Percentiles rank a stretch among this genome's conserved stretches.
These are phyloP conservation scores for Megaleporinus macrocephalus DNA, from an alignment of 2,113 vertebrate species.

Conservation along the genomic window DNA sequence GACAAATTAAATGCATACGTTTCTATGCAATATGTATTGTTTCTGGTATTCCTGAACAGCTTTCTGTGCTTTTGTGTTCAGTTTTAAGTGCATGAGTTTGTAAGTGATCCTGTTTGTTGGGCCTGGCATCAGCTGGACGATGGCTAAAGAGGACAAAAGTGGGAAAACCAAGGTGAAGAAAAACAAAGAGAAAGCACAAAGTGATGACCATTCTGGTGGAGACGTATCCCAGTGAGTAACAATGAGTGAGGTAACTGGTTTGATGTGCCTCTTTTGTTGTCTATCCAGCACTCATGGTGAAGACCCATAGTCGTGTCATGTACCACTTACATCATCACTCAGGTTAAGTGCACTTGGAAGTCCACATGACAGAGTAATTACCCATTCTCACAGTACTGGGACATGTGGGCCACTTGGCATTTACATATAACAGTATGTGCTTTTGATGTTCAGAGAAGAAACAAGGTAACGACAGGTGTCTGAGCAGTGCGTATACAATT, in stretches of 20 bases:
- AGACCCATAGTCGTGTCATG: background rate
- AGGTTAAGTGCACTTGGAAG: background rate
- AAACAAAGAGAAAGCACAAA: conserved; percentile 64
- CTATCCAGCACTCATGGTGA: background rate
- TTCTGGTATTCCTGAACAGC: background rate
- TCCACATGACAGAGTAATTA: background rate
- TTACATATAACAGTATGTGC: background rate
- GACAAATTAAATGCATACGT: background rate
- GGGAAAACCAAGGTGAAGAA: conserved; percentile 66
- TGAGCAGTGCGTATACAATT: background rate
- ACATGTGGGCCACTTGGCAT: background rate
- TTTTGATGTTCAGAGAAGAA: background rate
- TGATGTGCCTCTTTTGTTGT: too few species aligned
- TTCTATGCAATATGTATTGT: background rate
- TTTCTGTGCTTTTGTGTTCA: background rate
- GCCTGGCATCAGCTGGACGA: conserved; percentile 25
- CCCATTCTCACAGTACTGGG: background rate
- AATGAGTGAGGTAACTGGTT: background rate
- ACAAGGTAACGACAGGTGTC: background rate
- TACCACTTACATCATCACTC: background rate
- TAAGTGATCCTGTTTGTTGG: background rate
- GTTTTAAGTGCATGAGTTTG: background rate
- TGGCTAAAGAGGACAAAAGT: conserved; percentile 66
- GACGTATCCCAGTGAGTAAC: conserved; percentile 50
- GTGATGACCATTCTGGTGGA: conserved; percentile 58